These are phyloP conservation scores for Procavia capensis DNA, from an alignment of 2,113 vertebrate genomes.

Conservation along the genomic window DNA sequence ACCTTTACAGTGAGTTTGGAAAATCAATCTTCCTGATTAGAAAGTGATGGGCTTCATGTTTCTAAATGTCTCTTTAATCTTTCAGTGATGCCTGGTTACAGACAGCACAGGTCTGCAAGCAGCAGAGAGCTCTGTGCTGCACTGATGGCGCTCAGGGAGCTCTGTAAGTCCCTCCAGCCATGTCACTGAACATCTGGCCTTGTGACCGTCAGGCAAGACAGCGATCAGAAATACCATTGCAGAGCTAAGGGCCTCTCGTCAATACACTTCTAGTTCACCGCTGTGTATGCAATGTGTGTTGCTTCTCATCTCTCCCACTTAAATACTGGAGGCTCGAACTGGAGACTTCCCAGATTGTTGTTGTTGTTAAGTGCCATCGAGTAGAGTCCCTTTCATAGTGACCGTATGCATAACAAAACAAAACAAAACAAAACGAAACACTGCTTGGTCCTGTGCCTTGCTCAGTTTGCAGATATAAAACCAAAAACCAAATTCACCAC, in stretches of 20 bases:
- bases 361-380: no score
- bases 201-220: neutral
- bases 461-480: neutral
- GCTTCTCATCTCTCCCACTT: slow-evolving; percentile 17
- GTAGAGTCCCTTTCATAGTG: no score
- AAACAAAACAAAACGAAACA: no score
- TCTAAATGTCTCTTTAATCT: slow-evolving; percentile 77
- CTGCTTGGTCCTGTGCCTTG: no score
- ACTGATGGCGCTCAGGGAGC: neutral
- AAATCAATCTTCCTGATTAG: slow-evolving; percentile 82
- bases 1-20: slow-evolving; percentile 63
- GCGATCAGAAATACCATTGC: neutral
- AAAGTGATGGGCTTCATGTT: slow-evolving; percentile 66
- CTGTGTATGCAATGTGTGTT: neutral
- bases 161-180: neutral
- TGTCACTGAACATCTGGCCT: neutral
- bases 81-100: slow-evolving; percentile 74
- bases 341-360: no score
- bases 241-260: neutral
- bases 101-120: slow-evolving; percentile 27
- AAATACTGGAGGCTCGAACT: neutral
- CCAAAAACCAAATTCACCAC: no score
- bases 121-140: neutral
- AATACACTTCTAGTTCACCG: neutral
- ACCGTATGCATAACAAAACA: no score